These are phyloP conservation scores for Toxostoma redivivum DNA, from an alignment of 2,113 vertebrate species.

Conservation along the genomic window DNA sequence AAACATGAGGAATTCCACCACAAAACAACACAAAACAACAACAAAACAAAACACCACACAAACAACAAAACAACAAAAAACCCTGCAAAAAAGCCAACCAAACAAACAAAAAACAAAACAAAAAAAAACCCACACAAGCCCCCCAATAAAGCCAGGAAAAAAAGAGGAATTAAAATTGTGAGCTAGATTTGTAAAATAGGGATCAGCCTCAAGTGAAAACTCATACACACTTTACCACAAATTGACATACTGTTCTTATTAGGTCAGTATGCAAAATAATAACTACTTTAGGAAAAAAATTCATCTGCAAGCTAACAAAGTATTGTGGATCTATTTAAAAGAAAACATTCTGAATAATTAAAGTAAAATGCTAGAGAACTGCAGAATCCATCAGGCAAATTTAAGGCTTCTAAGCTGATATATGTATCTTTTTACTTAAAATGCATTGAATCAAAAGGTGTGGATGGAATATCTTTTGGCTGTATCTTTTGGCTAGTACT, in stretches of 20 bases:
- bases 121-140: too few species aligned
- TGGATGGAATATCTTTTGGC: background rate
- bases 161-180: background rate
- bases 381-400: background rate
- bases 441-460: background rate
- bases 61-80: too few species aligned
- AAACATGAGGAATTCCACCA: background rate
- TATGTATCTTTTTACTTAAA: background rate
- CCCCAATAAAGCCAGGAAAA: too few species aligned
- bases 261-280: background rate
- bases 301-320: background rate
- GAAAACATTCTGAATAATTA: background rate
- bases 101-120: too few species aligned
- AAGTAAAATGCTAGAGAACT: background rate
- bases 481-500: background rate
- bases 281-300: background rate
- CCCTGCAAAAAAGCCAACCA: too few species aligned
- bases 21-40: too few species aligned
- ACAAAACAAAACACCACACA: background rate
- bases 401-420: background rate
- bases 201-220: background rate
- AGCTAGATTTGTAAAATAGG: background rate
- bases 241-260: background rate
- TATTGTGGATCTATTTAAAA: background rate
- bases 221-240: rapidly evolving